phyloP scores from a whole-genome alignment of 1,140 invertebrate species.

The Arion vulgaris region DNA sequence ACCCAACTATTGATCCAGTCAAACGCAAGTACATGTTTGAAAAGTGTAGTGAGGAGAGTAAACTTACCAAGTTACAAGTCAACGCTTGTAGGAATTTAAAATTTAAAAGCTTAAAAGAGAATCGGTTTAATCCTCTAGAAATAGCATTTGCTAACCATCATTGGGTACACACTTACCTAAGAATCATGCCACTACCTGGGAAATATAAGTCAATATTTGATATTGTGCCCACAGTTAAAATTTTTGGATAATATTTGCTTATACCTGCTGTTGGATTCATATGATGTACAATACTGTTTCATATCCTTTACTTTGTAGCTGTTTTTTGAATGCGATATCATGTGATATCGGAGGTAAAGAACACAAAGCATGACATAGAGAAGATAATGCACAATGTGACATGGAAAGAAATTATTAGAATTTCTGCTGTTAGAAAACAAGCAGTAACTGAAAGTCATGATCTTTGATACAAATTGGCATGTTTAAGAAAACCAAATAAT shows the following conservation, averaged over 20 bases:
- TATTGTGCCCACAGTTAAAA: conserved; percentile 55
- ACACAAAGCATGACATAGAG: no score
- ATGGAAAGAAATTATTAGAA: no score
- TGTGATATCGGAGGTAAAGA: no score
- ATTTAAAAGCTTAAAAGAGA: conserved; percentile 42
- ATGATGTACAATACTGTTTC: no score
- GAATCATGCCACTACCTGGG: conserved; percentile 50
- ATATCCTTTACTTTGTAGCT: no score
- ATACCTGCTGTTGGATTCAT: no score
- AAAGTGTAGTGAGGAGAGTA: conserved; percentile 53
- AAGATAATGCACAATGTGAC: no score
- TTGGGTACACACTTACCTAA: conserved; percentile 68
- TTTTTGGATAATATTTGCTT: conserved; percentile 45
- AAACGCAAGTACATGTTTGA: conserved; percentile 58
- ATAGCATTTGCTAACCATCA: conserved; percentile 67
- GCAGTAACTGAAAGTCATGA: no score
- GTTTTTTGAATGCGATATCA: no score
- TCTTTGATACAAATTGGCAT: no score
- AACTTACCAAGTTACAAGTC: conserved; percentile 53
- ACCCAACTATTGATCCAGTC: conserved; percentile 63
- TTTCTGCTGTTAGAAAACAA: no score
- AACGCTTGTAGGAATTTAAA: conserved; percentile 63
- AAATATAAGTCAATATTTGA: conserved; percentile 54
- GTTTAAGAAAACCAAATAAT: no score
- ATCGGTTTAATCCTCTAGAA: conserved; percentile 46